phyloP scores from a whole-genome alignment of 2,113 vertebrate genomes.

The Crotalus horridus region DNA sequence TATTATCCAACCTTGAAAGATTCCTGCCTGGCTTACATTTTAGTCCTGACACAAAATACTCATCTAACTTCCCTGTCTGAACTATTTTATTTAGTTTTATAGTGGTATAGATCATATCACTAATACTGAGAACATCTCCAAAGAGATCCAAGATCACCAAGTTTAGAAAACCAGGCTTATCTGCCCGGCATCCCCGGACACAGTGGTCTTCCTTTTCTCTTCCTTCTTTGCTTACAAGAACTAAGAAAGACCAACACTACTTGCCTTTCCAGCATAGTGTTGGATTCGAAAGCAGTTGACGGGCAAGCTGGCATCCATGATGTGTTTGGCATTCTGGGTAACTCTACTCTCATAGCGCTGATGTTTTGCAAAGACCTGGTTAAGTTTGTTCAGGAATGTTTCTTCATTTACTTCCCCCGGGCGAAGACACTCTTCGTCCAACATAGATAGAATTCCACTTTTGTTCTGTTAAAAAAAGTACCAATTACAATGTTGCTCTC shows the following conservation, averaged over 20 bases:
- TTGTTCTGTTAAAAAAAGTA: slow-evolving; percentile 40
- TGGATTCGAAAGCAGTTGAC: slow-evolving; percentile 71
- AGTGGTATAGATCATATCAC: neutral
- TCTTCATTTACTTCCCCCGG: slow-evolving; percentile 71
- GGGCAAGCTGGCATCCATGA: slow-evolving; percentile 63
- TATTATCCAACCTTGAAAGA: neutral
- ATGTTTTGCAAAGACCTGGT: slow-evolving; percentile 64
- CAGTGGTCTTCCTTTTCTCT: neutral
- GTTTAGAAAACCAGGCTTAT: neutral
- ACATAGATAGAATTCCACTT: slow-evolving; percentile 73
- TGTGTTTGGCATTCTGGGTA: slow-evolving; percentile 63
- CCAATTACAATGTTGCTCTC: neutral
- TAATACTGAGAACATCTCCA: neutral
- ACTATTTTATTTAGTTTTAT: neutral
- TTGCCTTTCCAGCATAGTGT: slow-evolving; percentile 80
- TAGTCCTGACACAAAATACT: neutral
- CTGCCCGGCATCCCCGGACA: neutral
- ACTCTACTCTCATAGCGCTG: slow-evolving; percentile 72
- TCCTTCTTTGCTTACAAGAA: neutral
- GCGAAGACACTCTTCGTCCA: slow-evolving; percentile 78
- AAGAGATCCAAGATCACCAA: neutral
- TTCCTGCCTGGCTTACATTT: neutral
- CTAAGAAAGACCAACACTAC: neutral
- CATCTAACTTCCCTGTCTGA: neutral
- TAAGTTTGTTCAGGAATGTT: slow-evolving; percentile 75